Evolutionary conservation across 1,140 invertebrate genomes (phyloP).

Genomic region (Paraescarpia echinospica): DNA sequence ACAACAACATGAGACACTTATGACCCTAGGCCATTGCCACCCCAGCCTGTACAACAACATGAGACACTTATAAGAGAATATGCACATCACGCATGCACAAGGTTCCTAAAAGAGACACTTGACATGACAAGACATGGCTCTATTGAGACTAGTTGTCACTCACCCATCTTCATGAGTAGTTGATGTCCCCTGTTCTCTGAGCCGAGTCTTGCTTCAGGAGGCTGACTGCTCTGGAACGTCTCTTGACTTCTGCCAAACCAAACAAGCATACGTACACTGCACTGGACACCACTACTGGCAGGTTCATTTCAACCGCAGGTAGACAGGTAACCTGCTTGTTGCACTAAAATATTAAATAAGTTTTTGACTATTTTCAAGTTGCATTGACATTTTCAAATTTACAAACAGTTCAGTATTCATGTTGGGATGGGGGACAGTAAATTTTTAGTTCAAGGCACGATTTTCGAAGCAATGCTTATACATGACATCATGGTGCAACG

Average conservation of each 20-base stretch:
- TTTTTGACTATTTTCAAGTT: neutral
- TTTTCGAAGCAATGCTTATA: no score
- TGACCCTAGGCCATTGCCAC: no score
- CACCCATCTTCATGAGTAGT: slow-evolving; percentile 88
- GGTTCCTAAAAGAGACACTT: no score
- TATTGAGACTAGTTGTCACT: slow-evolving; percentile 27
- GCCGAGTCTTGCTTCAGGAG: slow-evolving; percentile 63
- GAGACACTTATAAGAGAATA: no score
- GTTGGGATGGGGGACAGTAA: no score
- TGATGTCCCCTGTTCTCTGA: slow-evolving; percentile 94
- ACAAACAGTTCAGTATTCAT: no score
- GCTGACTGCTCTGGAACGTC: neutral
- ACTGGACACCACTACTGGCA: neutral
- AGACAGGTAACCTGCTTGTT: neutral
- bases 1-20: slow-evolving; percentile 19
- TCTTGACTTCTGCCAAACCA: neutral
- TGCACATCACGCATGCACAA: no score
- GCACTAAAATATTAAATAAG: neutral
- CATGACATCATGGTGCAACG: no score
- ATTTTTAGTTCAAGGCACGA: no score
- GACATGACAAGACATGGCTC: no score
- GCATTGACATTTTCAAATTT: no score
- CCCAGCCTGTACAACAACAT: neutral
- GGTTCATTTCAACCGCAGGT: neutral
- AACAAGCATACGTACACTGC: neutral